Conservation (phyloP, 2,888 invertebrate species). For the Dusona sp. region DNA sequence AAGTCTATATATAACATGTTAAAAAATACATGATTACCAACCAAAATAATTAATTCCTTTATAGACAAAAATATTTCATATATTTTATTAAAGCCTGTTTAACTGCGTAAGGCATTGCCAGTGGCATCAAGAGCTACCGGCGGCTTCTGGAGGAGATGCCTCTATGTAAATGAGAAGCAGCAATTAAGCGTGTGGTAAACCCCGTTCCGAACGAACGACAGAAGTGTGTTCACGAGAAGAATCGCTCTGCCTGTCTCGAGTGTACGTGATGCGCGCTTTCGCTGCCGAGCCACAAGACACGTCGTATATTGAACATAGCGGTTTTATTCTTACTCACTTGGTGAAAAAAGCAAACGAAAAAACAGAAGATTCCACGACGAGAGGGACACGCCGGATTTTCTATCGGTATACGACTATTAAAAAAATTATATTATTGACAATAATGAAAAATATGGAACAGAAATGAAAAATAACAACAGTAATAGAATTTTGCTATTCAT, state of each 20-base stretch:
- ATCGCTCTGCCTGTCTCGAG: slow-evolving; percentile 63
- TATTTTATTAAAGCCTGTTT: slow-evolving; percentile 36
- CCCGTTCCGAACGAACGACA: slow-evolving; percentile 50
- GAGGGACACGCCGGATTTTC: slow-evolving; percentile 21
- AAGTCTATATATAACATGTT: not conserved
- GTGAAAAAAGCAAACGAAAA: slow-evolving; percentile 20
- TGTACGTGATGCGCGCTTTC: slow-evolving; percentile 41
- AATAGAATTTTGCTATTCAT: slow-evolving; percentile 6
- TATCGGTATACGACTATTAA: not conserved
- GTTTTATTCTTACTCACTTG: slow-evolving; percentile 57
- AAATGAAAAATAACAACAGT: slow-evolving; percentile 59
- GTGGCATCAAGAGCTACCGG: slow-evolving; percentile 67
- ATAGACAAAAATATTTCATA: slow-evolving; percentile 38
- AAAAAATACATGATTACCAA: not conserved
- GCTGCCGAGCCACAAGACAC: slow-evolving; percentile 34
- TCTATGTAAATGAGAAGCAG: slow-evolving; percentile 81
- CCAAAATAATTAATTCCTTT: slow-evolving; percentile 8
- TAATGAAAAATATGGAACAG: slow-evolving; percentile 11
- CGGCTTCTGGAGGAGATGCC: slow-evolving; percentile 69
- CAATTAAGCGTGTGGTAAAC: slow-evolving; percentile 78
- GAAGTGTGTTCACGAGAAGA: slow-evolving; percentile 48
- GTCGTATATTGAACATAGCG: slow-evolving; percentile 30
- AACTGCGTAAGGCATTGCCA: slow-evolving; percentile 64
- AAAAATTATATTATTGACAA: not conserved
- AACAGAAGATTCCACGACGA: slow-evolving; percentile 29